A percentile compares a stretch with the other conserved stretches of the same genome.
phyloP scores from a whole-genome alignment of 2,888 invertebrate species.

The Rhagophthalmus giganteus region DNA sequence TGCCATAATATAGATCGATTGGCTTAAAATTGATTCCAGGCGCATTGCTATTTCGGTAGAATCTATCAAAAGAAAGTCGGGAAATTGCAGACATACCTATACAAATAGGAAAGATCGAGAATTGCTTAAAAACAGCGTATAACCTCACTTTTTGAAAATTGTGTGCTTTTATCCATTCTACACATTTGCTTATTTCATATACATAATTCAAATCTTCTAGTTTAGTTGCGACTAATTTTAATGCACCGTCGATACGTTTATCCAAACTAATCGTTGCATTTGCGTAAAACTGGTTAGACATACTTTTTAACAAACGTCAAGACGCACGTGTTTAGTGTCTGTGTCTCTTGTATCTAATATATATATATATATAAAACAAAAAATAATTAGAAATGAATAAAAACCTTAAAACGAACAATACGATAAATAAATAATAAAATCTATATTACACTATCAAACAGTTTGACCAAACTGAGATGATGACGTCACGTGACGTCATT shows the following conservation, averaged over 20 bases:
- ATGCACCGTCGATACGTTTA: slow-evolving; percentile 52
- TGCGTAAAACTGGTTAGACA: slow-evolving; percentile 55
- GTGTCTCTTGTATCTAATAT: too few relatives aligned
- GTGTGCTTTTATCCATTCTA: slow-evolving; percentile 71
- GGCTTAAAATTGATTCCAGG: slow-evolving; percentile 55
- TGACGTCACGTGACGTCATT: too few relatives aligned
- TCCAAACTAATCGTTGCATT: slow-evolving; percentile 61
- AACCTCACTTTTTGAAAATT: slow-evolving; percentile 65
- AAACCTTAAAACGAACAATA: too few relatives aligned
- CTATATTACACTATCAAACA: too few relatives aligned
- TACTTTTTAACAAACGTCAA: slow-evolving; percentile 1
- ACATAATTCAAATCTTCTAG: slow-evolving; percentile 53
- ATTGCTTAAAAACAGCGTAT: slow-evolving; percentile 14
- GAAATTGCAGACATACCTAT: slow-evolving; percentile 90
- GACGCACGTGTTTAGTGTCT: neutral
- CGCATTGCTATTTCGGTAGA: slow-evolving; percentile 67
- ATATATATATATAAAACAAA: too few relatives aligned
- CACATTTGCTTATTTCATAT: slow-evolving; percentile 66
- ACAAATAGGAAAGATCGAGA: slow-evolving; percentile 32
- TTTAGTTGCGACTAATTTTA: slow-evolving; percentile 35
- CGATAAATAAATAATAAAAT: too few relatives aligned
- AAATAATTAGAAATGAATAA: too few relatives aligned
- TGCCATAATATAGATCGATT: slow-evolving; percentile 78
- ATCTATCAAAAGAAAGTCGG: slow-evolving; percentile 74
- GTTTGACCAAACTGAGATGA: too few relatives aligned